Percentiles rank a stretch among this genome's conserved stretches.
Evolutionary conservation across 2,113 vertebrate species (phyloP).

Genomic region (Phasianus colchicus): DNA sequence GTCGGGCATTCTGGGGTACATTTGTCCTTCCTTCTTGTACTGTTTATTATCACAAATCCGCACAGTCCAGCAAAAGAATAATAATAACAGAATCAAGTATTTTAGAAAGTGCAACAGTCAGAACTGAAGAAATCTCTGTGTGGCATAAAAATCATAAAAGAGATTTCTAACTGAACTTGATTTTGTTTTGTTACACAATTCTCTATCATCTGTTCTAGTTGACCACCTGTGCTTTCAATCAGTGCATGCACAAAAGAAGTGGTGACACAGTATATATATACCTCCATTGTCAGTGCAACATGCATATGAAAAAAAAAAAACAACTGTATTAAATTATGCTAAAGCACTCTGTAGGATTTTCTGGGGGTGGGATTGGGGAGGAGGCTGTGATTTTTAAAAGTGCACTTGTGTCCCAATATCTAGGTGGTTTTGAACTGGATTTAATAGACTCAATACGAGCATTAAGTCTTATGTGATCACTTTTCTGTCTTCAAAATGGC

Average conservation of each 20-base stretch:
- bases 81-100: background rate
- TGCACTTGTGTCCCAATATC: background rate
- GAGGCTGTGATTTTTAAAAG: background rate
- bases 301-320: background rate
- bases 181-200: background rate
- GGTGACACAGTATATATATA: background rate
- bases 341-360: background rate
- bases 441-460: background rate
- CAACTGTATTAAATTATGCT: background rate
- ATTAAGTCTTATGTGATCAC: background rate
- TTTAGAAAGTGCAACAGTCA: background rate
- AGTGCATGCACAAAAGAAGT: background rate
- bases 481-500: background rate
- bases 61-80: background rate
- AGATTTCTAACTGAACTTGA: background rate
- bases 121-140: background rate
- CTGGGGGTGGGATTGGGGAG: background rate
- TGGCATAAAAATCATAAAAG: background rate
- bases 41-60: background rate
- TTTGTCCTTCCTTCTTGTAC: accelerated
- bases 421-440: background rate
- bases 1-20: background rate
- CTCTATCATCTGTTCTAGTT: background rate
- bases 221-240: background rate
- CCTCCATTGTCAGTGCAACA: background rate